Evolutionary conservation across 1,140 invertebrate species (phyloP).

Genomic region (Copidosoma floridanum): DNA sequence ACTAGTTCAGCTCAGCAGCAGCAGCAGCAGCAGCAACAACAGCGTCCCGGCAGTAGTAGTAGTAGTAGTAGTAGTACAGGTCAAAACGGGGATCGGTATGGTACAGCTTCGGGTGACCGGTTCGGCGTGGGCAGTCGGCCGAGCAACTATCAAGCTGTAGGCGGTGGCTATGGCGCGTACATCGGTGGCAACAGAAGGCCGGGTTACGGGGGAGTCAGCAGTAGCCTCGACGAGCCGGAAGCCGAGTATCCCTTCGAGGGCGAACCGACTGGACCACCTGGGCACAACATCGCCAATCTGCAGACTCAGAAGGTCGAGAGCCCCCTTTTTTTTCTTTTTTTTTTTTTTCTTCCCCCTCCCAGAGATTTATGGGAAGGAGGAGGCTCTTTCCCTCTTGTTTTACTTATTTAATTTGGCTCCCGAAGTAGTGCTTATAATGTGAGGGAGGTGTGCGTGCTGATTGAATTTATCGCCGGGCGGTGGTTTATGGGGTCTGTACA

Average conservation of each 20-base stretch:
- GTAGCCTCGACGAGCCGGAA: neutral
- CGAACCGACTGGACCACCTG: neutral
- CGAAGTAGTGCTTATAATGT: no score
- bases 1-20: no score
- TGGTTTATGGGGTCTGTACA: no score
- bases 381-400: no score
- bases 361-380: no score
- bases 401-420: no score
- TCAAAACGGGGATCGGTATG: no score
- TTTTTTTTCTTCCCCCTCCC: slow-evolving; percentile 26
- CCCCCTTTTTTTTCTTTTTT: neutral
- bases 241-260: slow-evolving; percentile 8
- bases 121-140: slow-evolving; percentile 3
- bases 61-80: no score
- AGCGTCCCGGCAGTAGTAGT: no score
- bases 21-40: no score
- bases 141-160: slow-evolving; percentile 4
- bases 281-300: neutral
- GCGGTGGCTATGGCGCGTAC: neutral
- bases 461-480: no score
- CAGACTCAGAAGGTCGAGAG: slow-evolving; percentile 17
- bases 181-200: slow-evolving; percentile 8
- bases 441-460: no score
- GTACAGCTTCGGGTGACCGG: slow-evolving; percentile 1
- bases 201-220: neutral